phyloP scores from a whole-genome alignment of 2,113 vertebrate genomes.

The Halichoerus grypus region DNA sequence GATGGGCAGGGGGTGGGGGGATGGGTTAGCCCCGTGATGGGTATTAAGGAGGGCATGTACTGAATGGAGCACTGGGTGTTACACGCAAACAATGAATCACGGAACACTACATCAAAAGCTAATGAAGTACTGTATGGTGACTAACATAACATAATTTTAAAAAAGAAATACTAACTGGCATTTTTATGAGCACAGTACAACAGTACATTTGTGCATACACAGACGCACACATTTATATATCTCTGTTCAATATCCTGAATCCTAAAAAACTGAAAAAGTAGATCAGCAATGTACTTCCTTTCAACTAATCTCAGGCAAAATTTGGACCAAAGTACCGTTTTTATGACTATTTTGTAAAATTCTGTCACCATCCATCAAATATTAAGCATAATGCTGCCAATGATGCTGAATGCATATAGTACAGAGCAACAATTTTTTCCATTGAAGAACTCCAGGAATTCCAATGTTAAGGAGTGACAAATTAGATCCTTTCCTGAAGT shows the following conservation, averaged over 20 bases:
- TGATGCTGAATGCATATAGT: neutral
- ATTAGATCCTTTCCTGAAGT: neutral
- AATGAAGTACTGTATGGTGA: no score
- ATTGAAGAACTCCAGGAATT: neutral
- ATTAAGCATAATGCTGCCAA: neutral
- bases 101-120: no score
- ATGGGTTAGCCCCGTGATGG: no score
- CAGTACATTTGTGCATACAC: neutral
- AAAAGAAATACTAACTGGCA: neutral
- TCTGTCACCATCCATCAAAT: neutral
- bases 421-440: neutral
- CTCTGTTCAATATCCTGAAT: neutral
- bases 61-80: no score
- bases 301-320: neutral
- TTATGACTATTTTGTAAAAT: neutral
- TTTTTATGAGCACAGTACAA: neutral
- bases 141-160: no score
- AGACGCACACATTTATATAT: neutral
- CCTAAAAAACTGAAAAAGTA: neutral
- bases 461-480: neutral
- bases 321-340: neutral
- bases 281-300: neutral
- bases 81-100: no score
- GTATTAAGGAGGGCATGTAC: no score
- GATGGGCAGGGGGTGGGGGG: no score